phyloP scores from a whole-genome alignment of 2,113 vertebrate species.

The Coregonus clupeaformis region DNA sequence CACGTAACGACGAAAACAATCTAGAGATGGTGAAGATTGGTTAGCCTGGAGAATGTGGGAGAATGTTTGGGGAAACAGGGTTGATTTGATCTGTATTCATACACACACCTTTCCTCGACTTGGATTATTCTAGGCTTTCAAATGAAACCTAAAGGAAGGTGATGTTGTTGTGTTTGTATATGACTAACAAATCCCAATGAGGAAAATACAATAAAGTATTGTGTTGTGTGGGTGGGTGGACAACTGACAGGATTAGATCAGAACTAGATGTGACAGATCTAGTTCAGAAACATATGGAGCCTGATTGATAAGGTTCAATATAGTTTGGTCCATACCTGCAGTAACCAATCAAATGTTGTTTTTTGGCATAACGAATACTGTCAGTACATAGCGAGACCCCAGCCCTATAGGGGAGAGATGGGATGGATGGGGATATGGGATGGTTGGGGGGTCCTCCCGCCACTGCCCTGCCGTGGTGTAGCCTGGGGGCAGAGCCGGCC shows the following conservation, averaged over 20 bases:
- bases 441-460: background rate
- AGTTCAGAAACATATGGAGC: background rate
- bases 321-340: background rate
- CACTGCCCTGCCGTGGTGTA: background rate
- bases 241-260: conserved; percentile 3
- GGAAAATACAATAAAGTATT: conserved; percentile 3
- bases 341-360: background rate
- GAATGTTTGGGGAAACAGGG: conserved; percentile 18
- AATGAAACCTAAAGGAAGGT: background rate
- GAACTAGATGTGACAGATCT: background rate
- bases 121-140: background rate
- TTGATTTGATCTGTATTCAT: conserved; percentile 8
- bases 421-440: background rate
- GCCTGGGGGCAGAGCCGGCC: background rate
- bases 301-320: background rate
- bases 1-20: background rate
- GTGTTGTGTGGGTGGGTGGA: conserved; percentile 20
- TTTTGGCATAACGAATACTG: too few species aligned
- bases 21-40: conserved; percentile 11
- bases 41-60: conserved; percentile 14
- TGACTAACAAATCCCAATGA: background rate
- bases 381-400: too few species aligned
- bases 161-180: too few species aligned
- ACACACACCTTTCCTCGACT: background rate
- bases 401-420: background rate